Evolutionary conservation across 1,140 invertebrate species (phyloP).

Genomic region (Drosophila athabasca): DNA sequence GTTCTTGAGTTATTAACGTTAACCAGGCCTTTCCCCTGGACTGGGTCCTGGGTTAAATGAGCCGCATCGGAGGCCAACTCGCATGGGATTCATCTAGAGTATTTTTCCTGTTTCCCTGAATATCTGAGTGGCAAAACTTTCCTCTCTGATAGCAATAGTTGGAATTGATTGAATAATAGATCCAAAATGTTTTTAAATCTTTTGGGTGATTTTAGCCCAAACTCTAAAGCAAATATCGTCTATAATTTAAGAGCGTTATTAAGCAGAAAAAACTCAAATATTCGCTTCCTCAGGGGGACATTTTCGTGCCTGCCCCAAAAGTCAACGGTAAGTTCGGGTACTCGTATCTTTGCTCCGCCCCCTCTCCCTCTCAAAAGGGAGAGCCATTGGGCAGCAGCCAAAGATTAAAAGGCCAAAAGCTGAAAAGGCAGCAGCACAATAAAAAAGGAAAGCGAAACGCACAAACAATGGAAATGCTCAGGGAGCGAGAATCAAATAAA

Average conservation of each 20-base stretch:
- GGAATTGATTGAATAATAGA: constrained; percentile 33
- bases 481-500: constrained; percentile 32
- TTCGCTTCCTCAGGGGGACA: constrained; percentile 25
- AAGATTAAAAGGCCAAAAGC: constrained; percentile 70
- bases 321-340: constrained; percentile 32
- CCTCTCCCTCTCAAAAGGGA: too few relatives aligned
- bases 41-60: constrained; percentile 57
- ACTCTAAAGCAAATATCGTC: constrained; percentile 1
- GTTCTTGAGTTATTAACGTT: constrained; percentile 76
- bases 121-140: constrained; percentile 37
- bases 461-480: constrained; percentile 63
- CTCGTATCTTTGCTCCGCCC: constrained; percentile 7
- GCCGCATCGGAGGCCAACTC: constrained; percentile 66
- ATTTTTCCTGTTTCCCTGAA: constrained; percentile 37
- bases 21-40: constrained; percentile 44
- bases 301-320: constrained; percentile 43
- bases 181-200: constrained; percentile 8
- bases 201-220: too few relatives aligned
- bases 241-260: constrained; percentile 22
- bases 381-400: constrained; percentile 24
- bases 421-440: constrained; percentile 21
- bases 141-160: constrained; percentile 35
- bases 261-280: constrained; percentile 49
- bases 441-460: constrained; percentile 33
- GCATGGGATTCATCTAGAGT: constrained; percentile 51